phyloP scores from a whole-genome alignment of 35 echinoderm and acorn worm species.

The Patiria miniata region DNA sequence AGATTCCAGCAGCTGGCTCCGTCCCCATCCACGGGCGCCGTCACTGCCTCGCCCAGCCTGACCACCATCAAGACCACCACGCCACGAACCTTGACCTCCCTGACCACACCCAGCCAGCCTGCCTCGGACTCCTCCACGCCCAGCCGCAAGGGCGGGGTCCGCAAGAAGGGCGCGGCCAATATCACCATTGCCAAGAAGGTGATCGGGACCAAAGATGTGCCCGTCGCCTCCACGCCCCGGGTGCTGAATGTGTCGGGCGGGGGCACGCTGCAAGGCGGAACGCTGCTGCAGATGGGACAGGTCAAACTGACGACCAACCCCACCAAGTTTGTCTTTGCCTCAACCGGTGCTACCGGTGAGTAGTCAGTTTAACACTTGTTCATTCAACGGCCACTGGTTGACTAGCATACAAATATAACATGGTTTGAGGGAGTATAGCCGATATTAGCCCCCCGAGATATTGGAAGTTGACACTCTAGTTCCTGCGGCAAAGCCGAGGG shows the following conservation, averaged over 20 bases:
- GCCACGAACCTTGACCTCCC: conserved; percentile 1
- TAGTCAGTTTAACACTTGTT: too few relatives aligned
- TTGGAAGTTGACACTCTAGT: too few relatives aligned
- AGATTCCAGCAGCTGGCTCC: conserved; percentile 12
- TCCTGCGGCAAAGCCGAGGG: too few relatives aligned
- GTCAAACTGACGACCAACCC: conserved; percentile 36
- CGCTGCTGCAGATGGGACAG: conserved; percentile 4
- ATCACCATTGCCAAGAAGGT: conserved; percentile 22
- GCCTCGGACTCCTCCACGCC: conserved; percentile 28
- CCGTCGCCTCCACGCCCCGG: too few relatives aligned
- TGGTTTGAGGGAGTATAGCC: too few relatives aligned
- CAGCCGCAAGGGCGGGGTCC: background rate
- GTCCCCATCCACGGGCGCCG: background rate
- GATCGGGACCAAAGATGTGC: background rate
- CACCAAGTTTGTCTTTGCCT: conserved; percentile 21
- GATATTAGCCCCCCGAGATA: too few relatives aligned
- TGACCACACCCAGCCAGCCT: background rate
- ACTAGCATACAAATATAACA: too few relatives aligned
- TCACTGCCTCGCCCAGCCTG: background rate
- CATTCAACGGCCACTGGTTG: too few relatives aligned
- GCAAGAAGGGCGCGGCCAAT: background rate
- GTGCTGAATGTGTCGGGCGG: background rate
- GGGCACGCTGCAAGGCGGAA: background rate
- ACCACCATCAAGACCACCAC: conserved; percentile 6
- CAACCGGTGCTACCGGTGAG: background rate